Conservation (phyloP, 2,113 vertebrate genomes). For the Microtus montanus region DNA sequence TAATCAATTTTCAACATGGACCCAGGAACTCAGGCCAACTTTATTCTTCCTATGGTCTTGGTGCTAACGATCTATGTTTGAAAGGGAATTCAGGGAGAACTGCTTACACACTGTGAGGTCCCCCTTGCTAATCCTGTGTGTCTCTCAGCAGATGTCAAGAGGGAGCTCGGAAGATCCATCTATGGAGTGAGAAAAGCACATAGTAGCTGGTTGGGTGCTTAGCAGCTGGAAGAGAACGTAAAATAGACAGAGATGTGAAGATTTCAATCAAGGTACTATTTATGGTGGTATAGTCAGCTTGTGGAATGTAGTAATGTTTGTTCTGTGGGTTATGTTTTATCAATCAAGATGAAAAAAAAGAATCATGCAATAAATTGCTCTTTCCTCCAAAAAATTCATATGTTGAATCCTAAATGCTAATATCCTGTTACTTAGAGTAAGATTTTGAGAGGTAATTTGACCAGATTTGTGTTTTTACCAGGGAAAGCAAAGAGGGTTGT, state of each 20-base stretch:
- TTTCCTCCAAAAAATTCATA: background rate
- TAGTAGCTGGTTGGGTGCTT: background rate
- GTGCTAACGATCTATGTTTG: background rate
- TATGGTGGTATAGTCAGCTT: background rate
- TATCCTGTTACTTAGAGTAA: background rate
- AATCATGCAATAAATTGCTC: background rate
- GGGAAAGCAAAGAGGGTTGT: no score
- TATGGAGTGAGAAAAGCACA: background rate
- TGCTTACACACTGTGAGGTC: background rate
- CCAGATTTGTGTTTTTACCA: background rate
- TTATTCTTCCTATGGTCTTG: background rate
- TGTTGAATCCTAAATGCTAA: background rate
- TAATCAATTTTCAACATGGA: background rate
- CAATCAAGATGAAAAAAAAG: background rate
- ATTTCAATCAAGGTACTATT: background rate
- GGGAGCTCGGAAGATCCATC: background rate
- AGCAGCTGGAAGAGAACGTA: background rate
- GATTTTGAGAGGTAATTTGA: background rate
- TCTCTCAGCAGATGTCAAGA: background rate
- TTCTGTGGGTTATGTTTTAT: background rate
- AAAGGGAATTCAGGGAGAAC: background rate
- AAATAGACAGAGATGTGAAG: background rate
- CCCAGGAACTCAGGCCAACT: background rate
- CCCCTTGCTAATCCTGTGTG: background rate
- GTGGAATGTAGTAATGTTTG: background rate